phyloP scores from a whole-genome alignment of 2,888 invertebrate genomes.

The Drosophila paramelanica region DNA sequence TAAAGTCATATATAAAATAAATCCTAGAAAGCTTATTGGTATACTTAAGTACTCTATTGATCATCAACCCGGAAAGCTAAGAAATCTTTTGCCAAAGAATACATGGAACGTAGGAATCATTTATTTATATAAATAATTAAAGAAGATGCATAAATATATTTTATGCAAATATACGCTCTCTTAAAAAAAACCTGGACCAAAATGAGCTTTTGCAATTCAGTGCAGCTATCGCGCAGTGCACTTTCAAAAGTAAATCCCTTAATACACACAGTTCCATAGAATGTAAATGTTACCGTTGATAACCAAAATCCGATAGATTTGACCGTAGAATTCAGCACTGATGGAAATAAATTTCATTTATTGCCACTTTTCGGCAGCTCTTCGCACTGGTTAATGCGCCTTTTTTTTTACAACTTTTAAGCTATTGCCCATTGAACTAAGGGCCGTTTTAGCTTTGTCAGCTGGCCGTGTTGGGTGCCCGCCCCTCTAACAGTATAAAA shows the following conservation, averaged over 20 bases:
- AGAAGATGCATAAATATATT: too few species aligned
- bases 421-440: conserved; percentile 43
- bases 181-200: too few species aligned
- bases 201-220: background rate
- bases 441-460: conserved; percentile 67
- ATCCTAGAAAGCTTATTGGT: too few species aligned
- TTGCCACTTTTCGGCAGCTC: conserved; percentile 41
- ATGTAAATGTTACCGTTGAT: conserved; percentile 41
- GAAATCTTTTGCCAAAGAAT: too few species aligned
- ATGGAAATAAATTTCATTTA: conserved; percentile 76
- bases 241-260: conserved; percentile 34
- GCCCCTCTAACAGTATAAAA: conserved; percentile 38
- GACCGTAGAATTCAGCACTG: conserved; percentile 29
- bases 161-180: too few species aligned
- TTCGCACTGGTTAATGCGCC: conserved; percentile 9
- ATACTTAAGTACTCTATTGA: too few species aligned
- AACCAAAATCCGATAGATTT: conserved; percentile 44
- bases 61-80: too few species aligned
- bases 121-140: too few species aligned
- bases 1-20: too few species aligned
- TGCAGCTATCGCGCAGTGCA: conserved; percentile 2
- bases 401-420: conserved; percentile 52
- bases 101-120: too few species aligned
- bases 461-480: conserved; percentile 15
- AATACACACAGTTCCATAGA: conserved; percentile 17